Conservation (phyloP, 1,140 invertebrate species). For the Drosophila nikananu region DNA sequence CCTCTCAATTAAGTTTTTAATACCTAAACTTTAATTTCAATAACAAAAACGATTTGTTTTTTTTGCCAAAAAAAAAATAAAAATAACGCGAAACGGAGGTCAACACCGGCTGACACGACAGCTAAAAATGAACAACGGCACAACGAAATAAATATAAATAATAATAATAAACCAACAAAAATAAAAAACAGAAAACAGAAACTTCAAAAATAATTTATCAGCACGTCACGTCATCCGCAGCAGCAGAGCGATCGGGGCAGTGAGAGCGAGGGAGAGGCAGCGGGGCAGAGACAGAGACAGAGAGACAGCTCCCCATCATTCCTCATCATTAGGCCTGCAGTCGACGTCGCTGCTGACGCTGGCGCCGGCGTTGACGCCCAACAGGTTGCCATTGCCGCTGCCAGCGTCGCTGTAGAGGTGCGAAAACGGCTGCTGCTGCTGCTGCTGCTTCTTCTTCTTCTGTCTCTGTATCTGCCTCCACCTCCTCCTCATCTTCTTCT, state of each 20-base stretch:
- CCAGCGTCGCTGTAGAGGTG: slow-evolving; percentile 55
- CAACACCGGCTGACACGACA: slow-evolving; percentile 70
- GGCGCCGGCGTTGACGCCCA: slow-evolving; percentile 46
- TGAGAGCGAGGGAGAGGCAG: slow-evolving; percentile 6
- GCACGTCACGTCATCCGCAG: slow-evolving; percentile 73
- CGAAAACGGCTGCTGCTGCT: slow-evolving; percentile 46
- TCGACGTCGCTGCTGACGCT: slow-evolving; percentile 23
- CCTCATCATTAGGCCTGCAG: slow-evolving; percentile 34
- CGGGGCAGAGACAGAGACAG: neutral
- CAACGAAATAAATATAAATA: slow-evolving; percentile 24
- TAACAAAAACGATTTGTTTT: slow-evolving; percentile 61
- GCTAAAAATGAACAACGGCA: slow-evolving; percentile 54
- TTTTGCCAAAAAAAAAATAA: slow-evolving; percentile 36
- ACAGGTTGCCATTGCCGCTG: slow-evolving; percentile 68
- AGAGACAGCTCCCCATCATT: slow-evolving; percentile 38
- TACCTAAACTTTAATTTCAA: slow-evolving; percentile 77
- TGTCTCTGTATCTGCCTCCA: slow-evolving; percentile 8
- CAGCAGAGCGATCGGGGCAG: slow-evolving; percentile 4
- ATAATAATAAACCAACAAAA: slow-evolving; percentile 30
- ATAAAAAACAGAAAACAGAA: slow-evolving; percentile 37
- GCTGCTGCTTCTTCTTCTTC: slow-evolving; percentile 11
- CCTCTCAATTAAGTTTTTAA: slow-evolving; percentile 72
- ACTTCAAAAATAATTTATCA: slow-evolving; percentile 75
- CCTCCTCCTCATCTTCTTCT: slow-evolving; percentile 21
- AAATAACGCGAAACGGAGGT: slow-evolving; percentile 36